Conservation (phyloP, 2,888 invertebrate species). For the Dusona sp. region DNA sequence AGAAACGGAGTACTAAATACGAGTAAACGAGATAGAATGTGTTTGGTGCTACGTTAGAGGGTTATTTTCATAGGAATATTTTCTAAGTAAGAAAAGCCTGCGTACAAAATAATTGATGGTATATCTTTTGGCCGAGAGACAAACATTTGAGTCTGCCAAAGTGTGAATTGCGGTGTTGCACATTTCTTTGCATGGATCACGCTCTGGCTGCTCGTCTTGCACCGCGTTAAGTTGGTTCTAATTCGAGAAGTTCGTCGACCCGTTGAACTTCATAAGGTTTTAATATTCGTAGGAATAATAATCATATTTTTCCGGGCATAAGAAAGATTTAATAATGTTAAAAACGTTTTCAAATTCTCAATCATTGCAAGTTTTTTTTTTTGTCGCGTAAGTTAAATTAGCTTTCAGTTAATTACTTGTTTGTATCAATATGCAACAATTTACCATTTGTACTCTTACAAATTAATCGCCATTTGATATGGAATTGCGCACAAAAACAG, state of each 20-base stretch:
- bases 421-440: background rate
- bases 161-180: slow-evolving; percentile 33
- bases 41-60: background rate
- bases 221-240: slow-evolving; percentile 50
- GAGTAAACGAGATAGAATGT: background rate
- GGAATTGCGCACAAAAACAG: background rate
- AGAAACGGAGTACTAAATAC: background rate
- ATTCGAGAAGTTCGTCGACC: slow-evolving; percentile 67
- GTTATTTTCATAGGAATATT: background rate
- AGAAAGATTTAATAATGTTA: background rate
- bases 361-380: too few relatives aligned
- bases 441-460: background rate
- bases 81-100: background rate
- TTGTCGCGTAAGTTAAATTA: too few relatives aligned
- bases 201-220: slow-evolving; percentile 30
- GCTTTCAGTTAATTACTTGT: too few relatives aligned
- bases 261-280: slow-evolving; percentile 55
- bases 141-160: slow-evolving; percentile 49
- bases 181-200: slow-evolving; percentile 38
- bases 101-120: too few relatives aligned
- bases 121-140: slow-evolving; percentile 3
- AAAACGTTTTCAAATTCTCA: background rate
- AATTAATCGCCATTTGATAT: background rate
- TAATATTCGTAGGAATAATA: slow-evolving; percentile 23
- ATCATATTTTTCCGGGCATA: background rate